Base-by-base conservation (phyloP, 2,797 vertebrate species). In the Falco cherrug region DNA sequence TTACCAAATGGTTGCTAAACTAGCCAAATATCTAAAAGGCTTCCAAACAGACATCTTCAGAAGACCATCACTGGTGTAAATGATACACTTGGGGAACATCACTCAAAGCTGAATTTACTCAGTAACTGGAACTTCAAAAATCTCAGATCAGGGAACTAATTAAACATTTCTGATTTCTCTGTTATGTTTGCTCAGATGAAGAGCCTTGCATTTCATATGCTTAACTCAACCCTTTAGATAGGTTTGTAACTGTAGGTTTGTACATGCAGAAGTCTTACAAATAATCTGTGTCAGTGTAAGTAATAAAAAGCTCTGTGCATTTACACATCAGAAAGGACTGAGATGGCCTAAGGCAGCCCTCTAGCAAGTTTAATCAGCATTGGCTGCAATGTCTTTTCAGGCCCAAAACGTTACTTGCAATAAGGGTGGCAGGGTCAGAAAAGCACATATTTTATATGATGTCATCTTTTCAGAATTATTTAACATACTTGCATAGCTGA, bases 1-100 rank as follows among this genome's bases (percentile, higher is more conserved):
- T 96, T 95, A 91, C 76, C 56, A 91, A 96, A 90, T 15, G 19
- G 25, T 87, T 73, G 25, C 60, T 94, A 77, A 94, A 59, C 60
- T 61, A 90, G 73, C 78, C 86, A 67, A 85, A 53, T 91, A 47
- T 54, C 60, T 91, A 80, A 68, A 96, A 95, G 71, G 39, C 13
- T 57, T 82, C 67, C 80, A 80, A 9, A 6, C 75, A 78, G 56
- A 53, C 67, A 94, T 87, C 56, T 77, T 51, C 21, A 43, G 45
- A 88, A 64, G 71, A 61, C 33, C 69, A 54, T 41, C 29, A 75
- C 59, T 54, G 47, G 35, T 84, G 45, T 11, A 50, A 85, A 73
- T 47, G 33, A 84, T 70, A 29, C 11, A 24, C 19, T 31, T 51
- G 31, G 41, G 69, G 26, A 82, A 50, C 74, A 76, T 81, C 11